phyloP scores from a whole-genome alignment of 2,888 invertebrate genomes.

The Bombylius discolor region DNA sequence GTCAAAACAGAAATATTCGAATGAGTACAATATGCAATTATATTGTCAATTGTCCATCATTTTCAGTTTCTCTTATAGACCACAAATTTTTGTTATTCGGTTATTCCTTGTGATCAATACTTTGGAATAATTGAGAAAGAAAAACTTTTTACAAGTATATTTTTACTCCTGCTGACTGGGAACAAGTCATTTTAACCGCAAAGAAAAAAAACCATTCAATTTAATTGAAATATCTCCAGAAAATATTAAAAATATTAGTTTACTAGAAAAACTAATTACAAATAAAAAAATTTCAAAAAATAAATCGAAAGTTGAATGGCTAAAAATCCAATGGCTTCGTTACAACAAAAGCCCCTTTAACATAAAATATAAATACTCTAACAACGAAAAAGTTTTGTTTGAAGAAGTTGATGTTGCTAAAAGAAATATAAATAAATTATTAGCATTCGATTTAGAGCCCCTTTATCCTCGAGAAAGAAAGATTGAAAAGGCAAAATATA shows the following conservation, averaged over 20 bases:
- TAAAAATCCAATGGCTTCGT: not conserved
- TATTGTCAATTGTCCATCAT: slow-evolving; percentile 6
- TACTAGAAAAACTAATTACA: slow-evolving; percentile 9
- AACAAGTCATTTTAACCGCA: not conserved
- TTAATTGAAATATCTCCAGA: slow-evolving; percentile 5
- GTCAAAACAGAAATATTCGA: slow-evolving; percentile 11
- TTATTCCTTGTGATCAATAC: slow-evolving; percentile 9
- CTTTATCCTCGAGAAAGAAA: not conserved
- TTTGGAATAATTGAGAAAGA: not conserved
- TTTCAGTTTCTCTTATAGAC: not conserved
- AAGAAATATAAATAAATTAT: too few species aligned
- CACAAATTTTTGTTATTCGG: slow-evolving; percentile 10
- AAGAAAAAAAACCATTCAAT: slow-evolving; percentile 10
- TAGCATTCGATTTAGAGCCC: not conserved
- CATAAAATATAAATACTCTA: not conserved
- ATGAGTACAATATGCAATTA: slow-evolving; percentile 9
- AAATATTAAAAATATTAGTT: slow-evolving; percentile 7
- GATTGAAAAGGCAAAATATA: not conserved
- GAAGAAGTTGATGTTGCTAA: not conserved
- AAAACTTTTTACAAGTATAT: slow-evolving; percentile 5
- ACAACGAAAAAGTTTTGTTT: not conserved
- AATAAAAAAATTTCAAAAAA: slow-evolving; percentile 11
- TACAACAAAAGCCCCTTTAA: not conserved
- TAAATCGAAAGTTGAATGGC: slow-evolving; percentile 2
- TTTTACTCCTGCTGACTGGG: slow-evolving; percentile 10